These are phyloP conservation scores for Poecilia velifera DNA, from an alignment of 2,797 vertebrate genomes.

Conservation along the genomic window DNA sequence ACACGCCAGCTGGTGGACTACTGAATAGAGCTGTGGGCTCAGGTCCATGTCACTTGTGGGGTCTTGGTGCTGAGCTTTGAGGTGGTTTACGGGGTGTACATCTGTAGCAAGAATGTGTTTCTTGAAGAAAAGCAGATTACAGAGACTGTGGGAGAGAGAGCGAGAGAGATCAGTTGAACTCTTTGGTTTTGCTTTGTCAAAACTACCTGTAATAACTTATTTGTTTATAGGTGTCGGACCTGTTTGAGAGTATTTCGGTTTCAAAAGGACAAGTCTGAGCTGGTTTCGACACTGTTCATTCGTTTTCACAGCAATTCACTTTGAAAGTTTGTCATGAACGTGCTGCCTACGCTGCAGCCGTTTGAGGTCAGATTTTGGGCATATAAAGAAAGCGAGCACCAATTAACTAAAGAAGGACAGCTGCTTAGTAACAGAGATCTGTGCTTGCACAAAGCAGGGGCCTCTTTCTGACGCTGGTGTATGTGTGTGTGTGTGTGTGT, in stretches of 20 bases:
- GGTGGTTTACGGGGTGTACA: conserved; percentile 28
- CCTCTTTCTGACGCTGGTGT: conserved; percentile 45
- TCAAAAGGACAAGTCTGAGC: conserved; percentile 56
- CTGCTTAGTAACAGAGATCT: conserved; percentile 66
- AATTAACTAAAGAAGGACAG: conserved; percentile 70
- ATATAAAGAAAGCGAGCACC: conserved; percentile 48
- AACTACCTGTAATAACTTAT: conserved; percentile 36
- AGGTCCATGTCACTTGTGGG: conserved; percentile 97
- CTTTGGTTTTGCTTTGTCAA: conserved; percentile 1
- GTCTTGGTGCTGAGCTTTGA: conserved; percentile 90
- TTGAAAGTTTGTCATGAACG: conserved; percentile 16
- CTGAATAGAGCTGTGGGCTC: conserved; percentile 92
- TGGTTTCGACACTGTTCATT: conserved; percentile 41
- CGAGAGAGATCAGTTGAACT: not conserved
- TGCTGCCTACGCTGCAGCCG: conserved; percentile 16
- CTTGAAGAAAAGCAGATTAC: not conserved
- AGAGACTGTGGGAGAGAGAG: not conserved
- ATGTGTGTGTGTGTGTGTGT: conserved; percentile 33
- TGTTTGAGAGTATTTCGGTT: conserved; percentile 49
- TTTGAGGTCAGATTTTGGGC: conserved; percentile 54
- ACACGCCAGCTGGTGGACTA: conserved; percentile 95
- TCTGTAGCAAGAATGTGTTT: conserved; percentile 43
- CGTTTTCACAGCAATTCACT: conserved; percentile 32
- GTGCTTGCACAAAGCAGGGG: conserved; percentile 44
- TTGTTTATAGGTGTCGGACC: conserved; percentile 62